Base-by-base conservation (phyloP, 2,888 invertebrate genomes). In the Rhagophthalmus giganteus region DNA sequence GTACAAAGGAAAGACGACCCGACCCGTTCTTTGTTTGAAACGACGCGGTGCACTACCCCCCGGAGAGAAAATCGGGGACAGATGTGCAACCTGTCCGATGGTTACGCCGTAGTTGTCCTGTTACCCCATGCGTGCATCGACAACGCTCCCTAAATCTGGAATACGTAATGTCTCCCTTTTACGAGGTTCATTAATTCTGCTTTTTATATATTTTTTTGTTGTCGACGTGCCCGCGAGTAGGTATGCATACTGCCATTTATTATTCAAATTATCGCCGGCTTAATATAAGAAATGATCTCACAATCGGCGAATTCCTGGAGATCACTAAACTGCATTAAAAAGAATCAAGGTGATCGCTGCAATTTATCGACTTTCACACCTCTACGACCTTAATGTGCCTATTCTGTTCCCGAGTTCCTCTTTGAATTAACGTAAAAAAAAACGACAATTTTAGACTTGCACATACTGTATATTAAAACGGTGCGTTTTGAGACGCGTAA, bases 1-100 rank as follows among this genome's bases (percentile, higher is more conserved):
- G 16, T 15, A 10, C 34, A 37, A 46, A 46, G 13, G 46, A 38
- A 38, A 46, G 32, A 38, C 24, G 48, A 45, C 41, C 45, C 42
- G 32, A 31, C 33, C 33, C 39, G 39, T 53, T n/a, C 49, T 39
- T 45, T 50, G 53, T 50, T 47, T 33, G 35, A 30, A 24, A 33
- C 39, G 39, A 38, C 48, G 39, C 39, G 47, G 31, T 37, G 50
- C 45, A 44, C 31, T 42, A 46, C 41, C 56, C 58, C 56, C 58
- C 48, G 37, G 54, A 42, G 54, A 45, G 51, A 34, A 49, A 48
- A 48, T 58, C 51, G 54, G 49, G 54, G 58, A 58, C 58, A 58
- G 58, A 58, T 58, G 58, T 58, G 56, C 55, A 58, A 58, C 58
- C 58, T 57, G 56, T 47, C 47, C 57, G 39, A 45, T 52, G 39